phyloP scores from a whole-genome alignment of 64 coral and sea anemone species.

The Stylophora pistillata region DNA sequence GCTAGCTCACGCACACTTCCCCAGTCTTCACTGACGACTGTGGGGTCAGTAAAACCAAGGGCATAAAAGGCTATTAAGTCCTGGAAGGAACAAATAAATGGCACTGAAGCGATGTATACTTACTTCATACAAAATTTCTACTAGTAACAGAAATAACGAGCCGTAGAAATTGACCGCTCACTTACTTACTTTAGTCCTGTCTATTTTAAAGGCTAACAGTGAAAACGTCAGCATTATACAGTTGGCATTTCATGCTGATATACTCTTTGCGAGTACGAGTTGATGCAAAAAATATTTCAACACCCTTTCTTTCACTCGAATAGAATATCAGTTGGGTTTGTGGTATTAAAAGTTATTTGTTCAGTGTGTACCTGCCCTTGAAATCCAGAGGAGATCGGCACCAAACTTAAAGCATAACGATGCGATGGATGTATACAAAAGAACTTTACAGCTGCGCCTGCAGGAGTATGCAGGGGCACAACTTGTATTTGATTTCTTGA shows the following conservation, averaged over 20 bases:
- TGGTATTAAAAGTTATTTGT: background rate
- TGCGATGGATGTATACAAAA: constrained; percentile 65
- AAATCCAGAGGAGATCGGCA: constrained; percentile 42
- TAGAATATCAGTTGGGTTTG: too few relatives aligned
- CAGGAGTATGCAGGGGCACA: constrained; percentile 41
- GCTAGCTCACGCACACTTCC: constrained; percentile 54
- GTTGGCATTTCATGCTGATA: too few relatives aligned
- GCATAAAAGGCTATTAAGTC: constrained; percentile 32
- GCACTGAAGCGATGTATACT: too few relatives aligned
- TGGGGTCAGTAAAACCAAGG: constrained; percentile 41
- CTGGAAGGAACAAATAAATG: background rate
- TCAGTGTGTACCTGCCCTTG: constrained; percentile 32
- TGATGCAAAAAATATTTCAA: too few relatives aligned
- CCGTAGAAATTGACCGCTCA: too few relatives aligned
- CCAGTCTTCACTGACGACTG: constrained; percentile 3
- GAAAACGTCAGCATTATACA: too few relatives aligned
- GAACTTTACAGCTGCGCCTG: constrained; percentile 35
- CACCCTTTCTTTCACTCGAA: too few relatives aligned
- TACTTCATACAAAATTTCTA: too few relatives aligned
- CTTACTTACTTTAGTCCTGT: too few relatives aligned
- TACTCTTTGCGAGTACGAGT: too few relatives aligned
- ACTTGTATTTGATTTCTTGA: constrained; percentile 4
- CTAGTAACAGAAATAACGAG: too few relatives aligned
- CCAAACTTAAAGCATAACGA: constrained; percentile 62
- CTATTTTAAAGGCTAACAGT: too few relatives aligned